Conservation (phyloP, 2,888 invertebrate genomes). For the Cosmia pyralina region DNA sequence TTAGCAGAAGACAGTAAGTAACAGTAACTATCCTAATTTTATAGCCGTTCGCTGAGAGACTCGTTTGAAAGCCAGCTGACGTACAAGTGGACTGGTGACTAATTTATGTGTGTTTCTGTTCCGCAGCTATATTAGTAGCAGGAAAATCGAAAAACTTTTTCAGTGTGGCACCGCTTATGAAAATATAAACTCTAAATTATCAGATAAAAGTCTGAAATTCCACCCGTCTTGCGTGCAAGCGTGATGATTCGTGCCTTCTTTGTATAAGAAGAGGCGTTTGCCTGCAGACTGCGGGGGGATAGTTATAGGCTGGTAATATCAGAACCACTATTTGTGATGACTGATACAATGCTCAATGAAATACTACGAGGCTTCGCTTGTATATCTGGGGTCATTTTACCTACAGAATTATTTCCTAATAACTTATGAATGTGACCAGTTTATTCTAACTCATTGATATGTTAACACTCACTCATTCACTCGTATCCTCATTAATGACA, state of each 20-base stretch:
- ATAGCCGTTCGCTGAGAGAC: slow-evolving; percentile 26
- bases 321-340: not conserved
- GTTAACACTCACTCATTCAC: too few relatives aligned
- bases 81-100: slow-evolving; percentile 44
- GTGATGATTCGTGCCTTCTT: too few relatives aligned
- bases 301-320: too few relatives aligned
- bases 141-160: slow-evolving; percentile 8
- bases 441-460: too few relatives aligned
- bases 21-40: slow-evolving; percentile 38
- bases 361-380: not conserved
- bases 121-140: slow-evolving; percentile 17
- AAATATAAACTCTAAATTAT: not conserved
- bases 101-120: slow-evolving; percentile 35
- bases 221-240: too few relatives aligned
- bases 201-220: too few relatives aligned
- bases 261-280: too few relatives aligned
- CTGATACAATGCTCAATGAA: not conserved
- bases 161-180: not conserved
- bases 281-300: too few relatives aligned
- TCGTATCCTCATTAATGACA: too few relatives aligned
- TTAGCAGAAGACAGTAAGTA: slow-evolving; percentile 42
- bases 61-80: slow-evolving; percentile 33
- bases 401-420: not conserved
- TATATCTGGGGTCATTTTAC: not conserved
- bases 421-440: not conserved